Evolutionary conservation across 1,140 invertebrate species (phyloP).

Genomic region (Atta colombica): DNA sequence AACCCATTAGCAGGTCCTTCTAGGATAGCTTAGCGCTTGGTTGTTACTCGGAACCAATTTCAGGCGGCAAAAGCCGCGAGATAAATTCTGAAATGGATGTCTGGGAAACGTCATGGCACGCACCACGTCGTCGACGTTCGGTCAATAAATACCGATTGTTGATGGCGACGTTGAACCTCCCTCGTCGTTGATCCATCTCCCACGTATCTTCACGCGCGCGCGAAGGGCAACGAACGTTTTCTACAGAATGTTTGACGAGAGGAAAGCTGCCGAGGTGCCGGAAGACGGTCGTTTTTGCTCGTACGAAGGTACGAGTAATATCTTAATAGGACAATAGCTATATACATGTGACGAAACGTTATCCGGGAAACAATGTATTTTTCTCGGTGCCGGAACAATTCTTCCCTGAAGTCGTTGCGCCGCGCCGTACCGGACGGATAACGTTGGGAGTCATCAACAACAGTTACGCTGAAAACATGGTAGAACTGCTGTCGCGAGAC

Average conservation of each 20-base stretch:
- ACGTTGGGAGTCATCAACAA: conserved; percentile 59
- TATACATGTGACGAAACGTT: conserved; percentile 51
- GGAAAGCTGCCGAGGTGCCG: conserved; percentile 51
- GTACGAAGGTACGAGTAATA: conserved; percentile 29
- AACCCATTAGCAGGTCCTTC: conserved; percentile 26
- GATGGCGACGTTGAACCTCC: conserved; percentile 55
- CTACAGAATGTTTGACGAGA: conserved; percentile 47
- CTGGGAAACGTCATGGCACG: conserved; percentile 59
- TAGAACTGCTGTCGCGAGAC: conserved; percentile 34
- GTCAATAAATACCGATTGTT: conserved; percentile 65
- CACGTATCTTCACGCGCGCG: conserved; percentile 21
- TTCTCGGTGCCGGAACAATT: conserved; percentile 55
- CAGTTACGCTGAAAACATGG: conserved; percentile 37
- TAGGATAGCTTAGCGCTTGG: conserved; percentile 38
- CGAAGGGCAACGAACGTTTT: conserved; percentile 65
- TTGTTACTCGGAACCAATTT: conserved; percentile 63
- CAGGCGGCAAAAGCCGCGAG: conserved; percentile 50
- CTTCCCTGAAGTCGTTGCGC: conserved; percentile 52
- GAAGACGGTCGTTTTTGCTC: conserved; percentile 46
- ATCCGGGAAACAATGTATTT: conserved; percentile 59
- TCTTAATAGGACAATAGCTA: conserved; percentile 63
- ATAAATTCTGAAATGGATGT: conserved; percentile 63
- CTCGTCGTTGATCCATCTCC: conserved; percentile 52
- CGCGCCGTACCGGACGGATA: conserved; percentile 13
- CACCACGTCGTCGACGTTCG: conserved; percentile 21